Conservation (phyloP, 2,888 invertebrate species). For the Callyntrura sp. region DNA sequence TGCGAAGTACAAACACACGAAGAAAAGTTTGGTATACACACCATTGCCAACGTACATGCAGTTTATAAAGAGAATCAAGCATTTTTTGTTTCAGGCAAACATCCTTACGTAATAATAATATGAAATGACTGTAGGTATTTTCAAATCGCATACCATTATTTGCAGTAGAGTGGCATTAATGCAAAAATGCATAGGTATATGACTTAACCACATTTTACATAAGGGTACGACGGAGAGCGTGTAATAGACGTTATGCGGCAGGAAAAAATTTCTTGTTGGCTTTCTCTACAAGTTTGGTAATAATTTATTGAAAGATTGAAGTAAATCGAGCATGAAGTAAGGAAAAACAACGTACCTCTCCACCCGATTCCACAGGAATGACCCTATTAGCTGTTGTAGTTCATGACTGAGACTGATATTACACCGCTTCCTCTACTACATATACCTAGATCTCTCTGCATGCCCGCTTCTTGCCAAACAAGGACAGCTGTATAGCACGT, state of each 20-base stretch:
- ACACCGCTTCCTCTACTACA: background rate
- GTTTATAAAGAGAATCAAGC: no score
- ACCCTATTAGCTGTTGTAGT: slow-evolving; percentile 3
- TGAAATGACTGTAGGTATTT: background rate
- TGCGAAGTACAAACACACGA: background rate
- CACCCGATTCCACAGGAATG: background rate
- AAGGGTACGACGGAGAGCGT: slow-evolving; percentile 1
- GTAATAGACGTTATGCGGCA: slow-evolving; percentile 14
- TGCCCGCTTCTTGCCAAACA: background rate
- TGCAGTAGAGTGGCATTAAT: slow-evolving; percentile 1
- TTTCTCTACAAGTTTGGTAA: slow-evolving; percentile 29
- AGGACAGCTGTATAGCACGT: background rate
- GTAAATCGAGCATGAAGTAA: slow-evolving; percentile 3
- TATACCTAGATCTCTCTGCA: background rate
- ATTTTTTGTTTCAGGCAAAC: no score
- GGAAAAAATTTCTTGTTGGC: slow-evolving; percentile 46
- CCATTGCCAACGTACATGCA: no score
- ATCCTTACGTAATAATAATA: slow-evolving; percentile 9
- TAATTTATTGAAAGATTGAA: slow-evolving; percentile 60
- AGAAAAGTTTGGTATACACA: no score
- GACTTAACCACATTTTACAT: slow-evolving; percentile 11
- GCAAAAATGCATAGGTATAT: slow-evolving; percentile 48
- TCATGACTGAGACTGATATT: slow-evolving; percentile 38
- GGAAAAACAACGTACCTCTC: background rate
- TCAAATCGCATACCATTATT: slow-evolving; percentile 28